phyloP scores from a whole-genome alignment of 2,888 invertebrate species.

The Sarcophaga carnaria region DNA sequence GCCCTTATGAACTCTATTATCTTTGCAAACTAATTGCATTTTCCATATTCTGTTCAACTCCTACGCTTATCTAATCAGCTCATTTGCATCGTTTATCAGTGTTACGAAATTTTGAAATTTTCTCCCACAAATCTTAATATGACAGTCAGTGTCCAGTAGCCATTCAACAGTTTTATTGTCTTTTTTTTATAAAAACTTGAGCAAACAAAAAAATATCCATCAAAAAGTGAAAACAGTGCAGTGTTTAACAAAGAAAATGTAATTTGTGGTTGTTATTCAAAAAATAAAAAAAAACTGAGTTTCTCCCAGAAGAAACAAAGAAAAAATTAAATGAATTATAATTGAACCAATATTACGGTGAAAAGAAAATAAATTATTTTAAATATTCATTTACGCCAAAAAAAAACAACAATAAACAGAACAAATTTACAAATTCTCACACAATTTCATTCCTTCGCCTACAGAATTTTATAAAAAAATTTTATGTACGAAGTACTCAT shows the following conservation, averaged over 20 bases:
- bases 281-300: neutral
- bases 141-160: neutral
- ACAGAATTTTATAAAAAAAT: constrained; percentile 13
- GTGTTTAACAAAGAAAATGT: neutral
- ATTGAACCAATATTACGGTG: neutral
- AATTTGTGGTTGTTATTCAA: constrained; percentile 35
- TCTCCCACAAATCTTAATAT: neutral
- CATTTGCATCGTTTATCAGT: neutral
- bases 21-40: too few species aligned
- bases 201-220: neutral
- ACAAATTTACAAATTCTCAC: constrained; percentile 7
- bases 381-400: constrained; percentile 2
- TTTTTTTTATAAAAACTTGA: neutral
- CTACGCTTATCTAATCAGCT: neutral
- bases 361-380: constrained; percentile 1
- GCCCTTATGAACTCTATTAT: too few species aligned
- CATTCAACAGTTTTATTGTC: neutral
- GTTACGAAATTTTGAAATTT: neutral
- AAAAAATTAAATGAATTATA: neutral
- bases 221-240: constrained; percentile 38
- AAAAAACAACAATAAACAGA: neutral
- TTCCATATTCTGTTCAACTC: too few species aligned
- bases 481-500: neutral
- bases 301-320: constrained; percentile 30
- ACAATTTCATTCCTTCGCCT: constrained; percentile 5